Evolutionary conservation across 2,113 vertebrate species (phyloP), one percentile per base, ranked within the genome.

Genomic region (Pseudolaguvia tuberculata): DNA sequence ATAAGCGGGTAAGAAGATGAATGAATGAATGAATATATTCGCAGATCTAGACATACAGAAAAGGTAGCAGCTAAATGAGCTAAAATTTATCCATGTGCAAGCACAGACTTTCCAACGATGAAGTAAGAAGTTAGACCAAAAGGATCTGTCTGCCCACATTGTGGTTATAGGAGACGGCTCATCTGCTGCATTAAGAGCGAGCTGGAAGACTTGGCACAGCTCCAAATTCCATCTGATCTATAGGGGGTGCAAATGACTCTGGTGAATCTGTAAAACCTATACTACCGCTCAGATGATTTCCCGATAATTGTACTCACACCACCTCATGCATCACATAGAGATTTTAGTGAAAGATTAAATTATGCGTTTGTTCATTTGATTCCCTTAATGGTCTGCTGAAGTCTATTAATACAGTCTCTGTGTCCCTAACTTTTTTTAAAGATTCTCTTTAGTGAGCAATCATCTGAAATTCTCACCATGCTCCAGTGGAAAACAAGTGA

Each of bases 71-170:
- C 81, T 80, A 85, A 84, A 72, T 17, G 5, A 77, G 75, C 85
- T 88, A 88, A 89, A 88, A 87, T 86, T 89, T 89, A 88, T 83
- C 80, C 71, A 35, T 82, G 75, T 76, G 27, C 75, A 80, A 84
- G 84, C 80, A 73, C 82, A 70, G 83, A 80, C 78, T 74, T 85
- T 84, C 85, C 78, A 48, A 82, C 84, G 85, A 83, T 61, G 73
- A 81, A 77, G 81, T 84, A 79, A 83, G 80, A 79, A 82, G 82
- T 75, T 63, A 76, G 65, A 58, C 84, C 83, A n/a, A 62, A 68
- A 85, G 86, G 88, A 86, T 88, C 85, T 83, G 85, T 88, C 88
- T 86, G 86, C 85, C 84, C 88, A 89, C 75, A 87, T 90, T 86
- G 72, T 78, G 81, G 73, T 70, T 53, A 56, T 35, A 58, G 20